These are phyloP conservation scores for Notodonta dromedarius DNA, from an alignment of 2,888 invertebrate genomes.

Conservation along the genomic window DNA sequence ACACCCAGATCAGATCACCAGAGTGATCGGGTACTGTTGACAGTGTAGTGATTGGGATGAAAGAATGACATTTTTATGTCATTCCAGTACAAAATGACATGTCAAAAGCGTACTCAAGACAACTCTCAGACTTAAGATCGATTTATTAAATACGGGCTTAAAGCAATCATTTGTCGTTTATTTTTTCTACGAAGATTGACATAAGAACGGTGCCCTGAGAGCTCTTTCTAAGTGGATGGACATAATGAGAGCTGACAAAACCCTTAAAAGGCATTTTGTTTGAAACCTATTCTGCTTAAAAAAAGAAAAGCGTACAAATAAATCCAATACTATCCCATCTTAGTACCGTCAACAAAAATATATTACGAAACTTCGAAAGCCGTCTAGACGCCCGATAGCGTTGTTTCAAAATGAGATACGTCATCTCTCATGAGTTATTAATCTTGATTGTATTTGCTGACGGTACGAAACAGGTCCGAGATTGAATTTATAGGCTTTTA, in stretches of 20 bases:
- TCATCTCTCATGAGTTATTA: conserved; percentile 1
- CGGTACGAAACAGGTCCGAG: conserved; percentile 29
- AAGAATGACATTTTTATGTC: no score
- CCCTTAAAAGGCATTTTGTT: not conserved
- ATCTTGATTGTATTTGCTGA: conserved; percentile 12
- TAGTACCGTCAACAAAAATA: not conserved
- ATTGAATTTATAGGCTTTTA: conserved; percentile 41
- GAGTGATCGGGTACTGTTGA: no score
- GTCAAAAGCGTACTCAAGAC: no score
- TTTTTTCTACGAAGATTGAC: no score
- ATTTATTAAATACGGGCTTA: no score
- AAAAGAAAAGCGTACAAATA: not conserved
- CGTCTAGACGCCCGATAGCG: not conserved
- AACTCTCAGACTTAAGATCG: no score
- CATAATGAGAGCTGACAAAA: not conserved
- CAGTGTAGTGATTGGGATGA: no score
- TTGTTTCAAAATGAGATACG: not conserved
- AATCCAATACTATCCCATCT: not conserved
- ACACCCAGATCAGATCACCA: no score
- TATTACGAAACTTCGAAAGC: not conserved
- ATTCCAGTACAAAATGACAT: no score
- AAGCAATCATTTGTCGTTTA: no score
- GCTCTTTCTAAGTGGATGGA: no score
- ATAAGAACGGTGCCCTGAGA: no score
- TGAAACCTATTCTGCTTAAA: not conserved